Conservation (phyloP, 2,113 vertebrate genomes). For the Cyanistes caeruleus region DNA sequence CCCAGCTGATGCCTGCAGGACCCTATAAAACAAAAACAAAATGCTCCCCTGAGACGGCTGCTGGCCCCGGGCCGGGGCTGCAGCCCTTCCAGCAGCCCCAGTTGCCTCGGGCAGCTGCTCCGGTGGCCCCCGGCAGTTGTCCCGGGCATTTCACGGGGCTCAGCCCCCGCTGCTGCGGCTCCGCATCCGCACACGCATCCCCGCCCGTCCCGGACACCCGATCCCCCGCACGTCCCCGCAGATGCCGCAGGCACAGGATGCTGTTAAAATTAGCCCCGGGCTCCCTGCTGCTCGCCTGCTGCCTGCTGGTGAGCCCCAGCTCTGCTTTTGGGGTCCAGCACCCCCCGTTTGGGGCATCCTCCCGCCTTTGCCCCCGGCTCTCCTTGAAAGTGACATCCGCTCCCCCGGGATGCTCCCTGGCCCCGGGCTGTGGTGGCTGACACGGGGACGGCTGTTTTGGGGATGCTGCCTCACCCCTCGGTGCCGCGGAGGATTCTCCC, state of each 20-base stretch:
- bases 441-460: not conserved
- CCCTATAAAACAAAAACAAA: not conserved
- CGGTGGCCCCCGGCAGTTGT: not conserved
- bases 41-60: fast-evolving
- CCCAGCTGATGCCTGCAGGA: fast-evolving
- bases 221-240: not conserved
- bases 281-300: fast-evolving
- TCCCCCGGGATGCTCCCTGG: fast-evolving
- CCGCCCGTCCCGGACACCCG: not conserved
- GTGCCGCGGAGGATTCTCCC: not conserved
- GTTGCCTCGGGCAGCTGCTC: not conserved
- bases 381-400: fast-evolving
- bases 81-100: not conserved
- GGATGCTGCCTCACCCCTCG: not conserved
- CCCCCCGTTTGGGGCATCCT: not conserved
- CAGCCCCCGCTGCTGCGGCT: not conserved
- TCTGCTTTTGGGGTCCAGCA: not conserved
- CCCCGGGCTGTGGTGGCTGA: fast-evolving
- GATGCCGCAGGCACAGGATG: not conserved
- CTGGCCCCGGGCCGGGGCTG: not conserved
- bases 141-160: not conserved
- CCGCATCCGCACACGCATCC: not conserved
- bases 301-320: fast-evolving
- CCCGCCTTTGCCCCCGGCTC: not conserved
- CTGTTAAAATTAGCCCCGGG: constrained; percentile 12